A percentile compares a stretch with the other conserved stretches of the same genome.
Conservation (phyloP, 2,113 vertebrate species). For the Scartelaos histophorus region DNA sequence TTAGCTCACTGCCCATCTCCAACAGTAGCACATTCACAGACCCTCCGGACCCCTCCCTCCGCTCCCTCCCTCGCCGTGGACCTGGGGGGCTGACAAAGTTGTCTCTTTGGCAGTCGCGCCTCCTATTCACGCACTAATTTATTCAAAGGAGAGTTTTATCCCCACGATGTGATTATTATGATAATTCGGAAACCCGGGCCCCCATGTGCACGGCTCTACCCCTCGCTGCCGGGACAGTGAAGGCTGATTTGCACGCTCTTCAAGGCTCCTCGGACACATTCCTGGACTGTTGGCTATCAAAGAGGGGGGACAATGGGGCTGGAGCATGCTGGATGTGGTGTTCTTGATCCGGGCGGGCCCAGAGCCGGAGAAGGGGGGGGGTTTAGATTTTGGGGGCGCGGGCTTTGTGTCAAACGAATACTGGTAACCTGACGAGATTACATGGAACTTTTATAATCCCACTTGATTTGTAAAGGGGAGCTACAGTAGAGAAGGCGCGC, state of each 20-base stretch:
- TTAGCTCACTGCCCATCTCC: background rate
- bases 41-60: constrained; percentile 57
- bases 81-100: constrained; percentile 77
- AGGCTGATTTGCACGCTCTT: constrained; percentile 83
- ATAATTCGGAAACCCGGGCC: constrained; percentile 74
- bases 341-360: constrained; percentile 66
- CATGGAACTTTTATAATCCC: constrained; percentile 63
- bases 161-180: constrained; percentile 81
- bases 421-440: constrained; percentile 66
- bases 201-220: constrained; percentile 37
- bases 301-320: constrained; percentile 66
- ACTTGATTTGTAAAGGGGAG: constrained; percentile 29
- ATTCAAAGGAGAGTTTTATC: constrained; percentile 87
- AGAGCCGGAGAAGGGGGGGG: constrained; percentile 41
- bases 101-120: constrained; percentile 84
- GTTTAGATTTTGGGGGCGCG: constrained; percentile 26
- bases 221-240: constrained; percentile 74
- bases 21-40: constrained; percentile 19
- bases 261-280: constrained; percentile 71
- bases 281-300: constrained; percentile 76
- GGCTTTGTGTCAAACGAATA: constrained; percentile 72
- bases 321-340: constrained; percentile 52
- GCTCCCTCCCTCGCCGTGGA: constrained; percentile 56
- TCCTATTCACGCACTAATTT: constrained; percentile 83
- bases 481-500: constrained; percentile 2